Evolutionary conservation across 2,888 invertebrate genomes (phyloP).

Genomic region (Hyposoter didymator): DNA sequence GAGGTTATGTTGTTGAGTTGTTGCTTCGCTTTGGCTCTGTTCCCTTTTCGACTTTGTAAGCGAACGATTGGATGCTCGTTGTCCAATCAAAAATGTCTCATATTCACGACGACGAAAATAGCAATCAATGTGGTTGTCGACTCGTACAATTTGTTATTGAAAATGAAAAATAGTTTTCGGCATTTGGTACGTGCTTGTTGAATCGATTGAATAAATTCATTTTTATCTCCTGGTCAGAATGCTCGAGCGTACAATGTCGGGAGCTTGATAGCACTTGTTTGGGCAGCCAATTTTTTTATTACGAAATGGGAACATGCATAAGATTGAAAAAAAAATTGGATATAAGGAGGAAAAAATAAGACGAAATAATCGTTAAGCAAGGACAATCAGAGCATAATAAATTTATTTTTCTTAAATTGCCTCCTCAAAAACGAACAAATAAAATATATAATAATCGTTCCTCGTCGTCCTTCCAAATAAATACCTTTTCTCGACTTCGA

Average conservation of each 20-base stretch:
- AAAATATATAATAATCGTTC: not conserved
- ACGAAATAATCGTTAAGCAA: not conserved
- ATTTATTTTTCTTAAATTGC: constrained; percentile 21
- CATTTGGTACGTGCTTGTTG: not conserved
- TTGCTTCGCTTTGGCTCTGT: not conserved
- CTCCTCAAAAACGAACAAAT: constrained; percentile 10
- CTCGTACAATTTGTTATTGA: too few relatives aligned
- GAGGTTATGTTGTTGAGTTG: constrained; percentile 13
- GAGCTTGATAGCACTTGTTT: too few relatives aligned
- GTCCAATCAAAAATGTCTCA: not conserved
- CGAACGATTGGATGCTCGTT: not conserved
- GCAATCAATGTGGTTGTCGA: too few relatives aligned
- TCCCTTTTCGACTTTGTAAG: not conserved
- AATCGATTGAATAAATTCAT: not conserved
- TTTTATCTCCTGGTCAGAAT: not conserved
- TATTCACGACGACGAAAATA: not conserved
- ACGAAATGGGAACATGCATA: not conserved
- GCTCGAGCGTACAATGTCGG: too few relatives aligned
- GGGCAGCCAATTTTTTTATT: too few relatives aligned
- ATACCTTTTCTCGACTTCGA: constrained; percentile 2
- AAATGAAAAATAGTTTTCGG: not conserved
- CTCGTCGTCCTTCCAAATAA: constrained; percentile 10
- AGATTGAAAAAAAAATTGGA: not conserved
- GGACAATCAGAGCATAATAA: not conserved
- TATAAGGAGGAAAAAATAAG: not conserved